Evolutionary conservation across 1,140 invertebrate genomes (phyloP).

Genomic region (Leptonema lineaticorne): DNA sequence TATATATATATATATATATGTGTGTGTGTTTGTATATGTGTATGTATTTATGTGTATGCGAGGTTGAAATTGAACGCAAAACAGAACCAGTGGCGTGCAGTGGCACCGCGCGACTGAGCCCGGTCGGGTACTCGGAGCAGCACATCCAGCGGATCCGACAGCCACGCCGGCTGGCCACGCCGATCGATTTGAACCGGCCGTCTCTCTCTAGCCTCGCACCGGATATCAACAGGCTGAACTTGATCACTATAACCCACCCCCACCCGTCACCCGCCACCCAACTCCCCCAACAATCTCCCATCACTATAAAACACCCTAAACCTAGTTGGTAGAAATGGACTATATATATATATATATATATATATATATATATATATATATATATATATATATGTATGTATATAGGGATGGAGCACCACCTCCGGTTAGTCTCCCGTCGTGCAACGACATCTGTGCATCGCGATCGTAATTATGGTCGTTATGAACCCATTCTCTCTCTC

Average conservation of each 20-base stretch:
- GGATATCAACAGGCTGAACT: constrained; percentile 29
- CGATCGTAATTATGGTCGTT: too few species aligned
- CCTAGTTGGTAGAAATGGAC: background rate
- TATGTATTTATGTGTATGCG: constrained; percentile 3
- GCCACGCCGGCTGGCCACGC: background rate
- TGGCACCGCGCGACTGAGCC: constrained; percentile 19
- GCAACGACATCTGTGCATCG: too few species aligned
- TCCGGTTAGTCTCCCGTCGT: too few species aligned
- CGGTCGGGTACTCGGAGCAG: background rate
- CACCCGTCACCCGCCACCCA: background rate
- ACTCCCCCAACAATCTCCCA: background rate
- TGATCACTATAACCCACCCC: background rate
- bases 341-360: background rate
- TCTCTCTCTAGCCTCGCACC: constrained; percentile 11
- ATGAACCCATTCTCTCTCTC: too few species aligned
- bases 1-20: too few species aligned
- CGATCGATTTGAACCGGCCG: background rate
- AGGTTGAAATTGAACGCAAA: background rate
- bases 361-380: background rate
- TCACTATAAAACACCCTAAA: too few species aligned
- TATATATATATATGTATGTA: background rate
- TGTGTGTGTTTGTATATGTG: background rate
- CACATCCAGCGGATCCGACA: background rate
- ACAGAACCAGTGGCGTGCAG: background rate
- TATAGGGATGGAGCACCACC: too few species aligned